Conservation (phyloP, 2,888 invertebrate genomes). For the Drosophila robusta region DNA sequence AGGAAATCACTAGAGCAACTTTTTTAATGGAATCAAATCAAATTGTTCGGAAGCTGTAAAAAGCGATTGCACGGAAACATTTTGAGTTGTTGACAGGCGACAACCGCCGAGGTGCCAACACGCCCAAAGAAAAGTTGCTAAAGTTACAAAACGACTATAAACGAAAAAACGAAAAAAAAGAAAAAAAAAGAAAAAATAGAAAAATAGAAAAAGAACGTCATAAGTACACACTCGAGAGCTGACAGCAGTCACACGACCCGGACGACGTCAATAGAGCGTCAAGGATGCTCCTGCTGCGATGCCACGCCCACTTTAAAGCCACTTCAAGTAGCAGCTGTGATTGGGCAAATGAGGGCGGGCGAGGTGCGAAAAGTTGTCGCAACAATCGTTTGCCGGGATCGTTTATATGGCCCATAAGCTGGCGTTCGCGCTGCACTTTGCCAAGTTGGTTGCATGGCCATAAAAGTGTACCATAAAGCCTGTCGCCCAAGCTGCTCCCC, state of each 20-base stretch:
- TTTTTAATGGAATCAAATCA: constrained; percentile 81
- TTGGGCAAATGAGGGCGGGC: constrained; percentile 65
- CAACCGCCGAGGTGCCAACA: constrained; percentile 75
- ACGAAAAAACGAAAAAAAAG: constrained; percentile 39
- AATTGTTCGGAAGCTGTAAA: constrained; percentile 82
- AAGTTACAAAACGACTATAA: constrained; percentile 62
- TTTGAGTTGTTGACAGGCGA: constrained; percentile 78
- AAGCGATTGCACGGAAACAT: constrained; percentile 82
- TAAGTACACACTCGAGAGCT: constrained; percentile 74
- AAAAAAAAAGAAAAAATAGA: constrained; percentile 11
- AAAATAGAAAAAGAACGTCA: constrained; percentile 37
- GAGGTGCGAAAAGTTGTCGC: constrained; percentile 61
- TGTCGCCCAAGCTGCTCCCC: constrained; percentile 29
- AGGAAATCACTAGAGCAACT: constrained; percentile 80
- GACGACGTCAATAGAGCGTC: constrained; percentile 66
- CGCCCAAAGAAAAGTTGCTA: constrained; percentile 67
- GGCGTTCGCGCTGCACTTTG: constrained; percentile 55
- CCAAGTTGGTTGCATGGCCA: constrained; percentile 65
- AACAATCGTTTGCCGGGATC: constrained; percentile 35
- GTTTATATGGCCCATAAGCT: constrained; percentile 76
- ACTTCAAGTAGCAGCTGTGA: constrained; percentile 58
- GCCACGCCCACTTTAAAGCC: constrained; percentile 68
- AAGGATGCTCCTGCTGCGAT: constrained; percentile 58
- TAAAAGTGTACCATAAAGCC: constrained; percentile 70
- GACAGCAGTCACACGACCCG: constrained; percentile 57